A percentile compares a stretch with the other conserved stretches of the same genome.
phyloP scores from a whole-genome alignment of 1,140 invertebrate species.

The Armadillidium nasatum region DNA sequence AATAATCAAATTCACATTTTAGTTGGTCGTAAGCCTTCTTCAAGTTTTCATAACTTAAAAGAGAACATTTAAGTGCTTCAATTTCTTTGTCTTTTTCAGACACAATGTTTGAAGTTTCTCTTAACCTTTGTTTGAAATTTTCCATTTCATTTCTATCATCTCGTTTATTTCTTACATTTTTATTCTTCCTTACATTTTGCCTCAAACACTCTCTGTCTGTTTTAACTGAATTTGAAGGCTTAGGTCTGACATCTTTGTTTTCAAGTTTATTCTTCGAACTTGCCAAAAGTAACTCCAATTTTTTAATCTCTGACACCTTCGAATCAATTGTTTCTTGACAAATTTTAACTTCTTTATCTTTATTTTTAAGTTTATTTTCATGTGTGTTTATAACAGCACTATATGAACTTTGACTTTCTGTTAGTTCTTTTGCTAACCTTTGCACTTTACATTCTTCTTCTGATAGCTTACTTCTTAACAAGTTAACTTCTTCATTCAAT shows the following conservation, averaged over 20 bases:
- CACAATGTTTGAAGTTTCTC: not conserved
- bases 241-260: not conserved
- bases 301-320: not conserved
- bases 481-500: not conserved
- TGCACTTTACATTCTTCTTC: not conserved
- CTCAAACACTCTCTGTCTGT: not conserved
- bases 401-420: not conserved
- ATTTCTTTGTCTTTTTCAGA: not conserved
- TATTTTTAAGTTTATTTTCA: not conserved
- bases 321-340: not conserved
- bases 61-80: not conserved
- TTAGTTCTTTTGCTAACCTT: not conserved
- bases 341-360: not conserved
- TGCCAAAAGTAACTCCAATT: not conserved
- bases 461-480: not conserved
- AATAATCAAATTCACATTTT: not conserved
- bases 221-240: not conserved
- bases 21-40: not conserved
- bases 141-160: not conserved
- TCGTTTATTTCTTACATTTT: not conserved
- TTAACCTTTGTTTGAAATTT: not conserved
- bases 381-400: not conserved
- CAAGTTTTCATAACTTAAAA: not conserved
- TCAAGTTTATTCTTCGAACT: not conserved
- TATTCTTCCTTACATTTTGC: not conserved